Evolutionary conservation across 1,140 invertebrate genomes (phyloP).

Genomic region (Pseudomyrmex concolor): DNA sequence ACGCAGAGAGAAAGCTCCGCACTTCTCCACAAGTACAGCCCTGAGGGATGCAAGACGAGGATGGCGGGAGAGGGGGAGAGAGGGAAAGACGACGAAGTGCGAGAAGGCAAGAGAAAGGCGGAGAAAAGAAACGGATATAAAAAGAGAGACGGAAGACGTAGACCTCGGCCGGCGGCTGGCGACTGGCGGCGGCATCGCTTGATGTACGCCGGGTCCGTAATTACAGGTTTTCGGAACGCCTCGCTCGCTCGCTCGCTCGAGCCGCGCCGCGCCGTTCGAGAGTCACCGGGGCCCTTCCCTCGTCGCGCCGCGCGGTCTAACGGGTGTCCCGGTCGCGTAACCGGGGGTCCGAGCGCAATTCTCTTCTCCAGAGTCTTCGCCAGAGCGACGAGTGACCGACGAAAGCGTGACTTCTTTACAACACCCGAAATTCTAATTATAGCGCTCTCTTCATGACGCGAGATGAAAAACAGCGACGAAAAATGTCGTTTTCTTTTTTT

Average conservation of each 20-base stretch:
- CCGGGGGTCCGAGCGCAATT: constrained; percentile 17
- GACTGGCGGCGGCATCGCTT: constrained; percentile 82
- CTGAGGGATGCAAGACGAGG: neutral
- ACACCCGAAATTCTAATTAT: constrained; percentile 51
- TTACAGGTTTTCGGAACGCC: constrained; percentile 85
- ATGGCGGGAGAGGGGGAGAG: neutral
- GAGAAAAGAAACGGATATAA: constrained; percentile 73
- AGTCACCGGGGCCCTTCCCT: constrained; percentile 72
- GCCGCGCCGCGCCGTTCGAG: constrained; percentile 73
- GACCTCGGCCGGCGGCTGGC: constrained; percentile 68
- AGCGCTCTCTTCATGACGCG: constrained; percentile 17
- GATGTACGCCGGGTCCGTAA: constrained; percentile 84
- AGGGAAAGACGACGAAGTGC: constrained; percentile 55
- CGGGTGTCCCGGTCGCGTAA: constrained; percentile 68
- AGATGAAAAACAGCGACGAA: constrained; percentile 35
- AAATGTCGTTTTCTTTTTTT: neutral
- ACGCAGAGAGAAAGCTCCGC: neutral
- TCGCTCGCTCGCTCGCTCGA: constrained; percentile 69
- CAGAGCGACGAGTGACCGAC: neutral
- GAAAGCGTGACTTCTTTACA: constrained; percentile 8
- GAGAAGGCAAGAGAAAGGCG: constrained; percentile 71
- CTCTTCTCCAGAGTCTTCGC: neutral
- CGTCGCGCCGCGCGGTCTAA: constrained; percentile 64
- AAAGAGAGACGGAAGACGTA: constrained; percentile 72
- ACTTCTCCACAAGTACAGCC: constrained; percentile 16